Percentiles rank a stretch among this genome's conserved stretches.
phyloP scores from a whole-genome alignment of 2,888 invertebrate species.

The Atethmia centrago region DNA sequence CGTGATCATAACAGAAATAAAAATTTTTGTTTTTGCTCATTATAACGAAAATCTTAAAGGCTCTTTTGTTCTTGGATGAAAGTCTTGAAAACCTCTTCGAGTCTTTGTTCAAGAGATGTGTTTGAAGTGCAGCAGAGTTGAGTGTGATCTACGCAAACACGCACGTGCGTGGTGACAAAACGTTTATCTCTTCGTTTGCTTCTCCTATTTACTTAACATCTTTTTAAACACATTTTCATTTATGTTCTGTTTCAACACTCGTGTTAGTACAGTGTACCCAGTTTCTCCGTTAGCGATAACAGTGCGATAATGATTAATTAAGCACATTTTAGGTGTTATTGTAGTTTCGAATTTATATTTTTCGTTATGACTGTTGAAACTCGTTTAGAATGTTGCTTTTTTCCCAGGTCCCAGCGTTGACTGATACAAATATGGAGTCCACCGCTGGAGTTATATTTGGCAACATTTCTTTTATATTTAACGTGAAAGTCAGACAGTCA shows the following conservation, averaged over 20 bases:
- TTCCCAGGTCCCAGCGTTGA: constrained; percentile 72
- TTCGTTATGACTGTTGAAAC: constrained; percentile 67
- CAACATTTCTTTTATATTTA: constrained; percentile 66
- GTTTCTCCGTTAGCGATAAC: constrained; percentile 51
- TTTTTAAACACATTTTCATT: constrained; percentile 68
- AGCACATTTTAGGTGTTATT: constrained; percentile 28
- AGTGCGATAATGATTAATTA: constrained; percentile 35
- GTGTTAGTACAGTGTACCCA: constrained; percentile 49
- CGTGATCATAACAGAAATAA: constrained; percentile 66
- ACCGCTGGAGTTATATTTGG: constrained; percentile 74
- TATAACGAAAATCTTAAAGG: constrained; percentile 60
- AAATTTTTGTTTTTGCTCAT: constrained; percentile 68
- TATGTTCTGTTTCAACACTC: constrained; percentile 55
- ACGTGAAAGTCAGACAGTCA: constrained; percentile 68
- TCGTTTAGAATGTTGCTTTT: constrained; percentile 64
- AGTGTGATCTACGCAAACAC: constrained; percentile 77
- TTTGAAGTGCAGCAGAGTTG: constrained; percentile 66
- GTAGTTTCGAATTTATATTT: constrained; percentile 63
- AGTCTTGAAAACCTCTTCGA: constrained; percentile 47
- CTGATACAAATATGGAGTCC: constrained; percentile 66
- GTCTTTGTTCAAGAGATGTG: constrained; percentile 64
- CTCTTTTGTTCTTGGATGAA: constrained; percentile 65
- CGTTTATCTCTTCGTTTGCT: constrained; percentile 79
- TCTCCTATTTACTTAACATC: constrained; percentile 75
- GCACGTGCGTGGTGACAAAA: constrained; percentile 82